phyloP scores from a whole-genome alignment of 2,113 vertebrate species.

The Eulemur rufifrons region DNA sequence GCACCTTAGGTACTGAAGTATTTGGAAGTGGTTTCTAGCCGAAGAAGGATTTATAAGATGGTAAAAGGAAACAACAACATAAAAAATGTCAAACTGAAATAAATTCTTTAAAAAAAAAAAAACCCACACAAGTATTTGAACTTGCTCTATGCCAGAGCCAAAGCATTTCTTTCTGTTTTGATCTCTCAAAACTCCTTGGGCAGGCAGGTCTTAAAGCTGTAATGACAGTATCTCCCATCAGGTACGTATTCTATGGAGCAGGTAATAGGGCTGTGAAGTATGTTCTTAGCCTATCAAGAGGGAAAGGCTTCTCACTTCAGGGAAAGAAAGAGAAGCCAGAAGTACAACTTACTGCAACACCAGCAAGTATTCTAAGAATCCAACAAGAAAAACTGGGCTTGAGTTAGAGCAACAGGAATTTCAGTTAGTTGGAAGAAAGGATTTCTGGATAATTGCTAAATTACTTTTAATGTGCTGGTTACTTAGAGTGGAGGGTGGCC shows the following conservation, averaged over 20 bases:
- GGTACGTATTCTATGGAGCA: neutral
- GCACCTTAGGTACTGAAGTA: neutral
- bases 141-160: neutral
- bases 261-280: neutral
- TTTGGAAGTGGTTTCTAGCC: conserved; percentile 49
- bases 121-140: neutral
- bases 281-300: neutral
- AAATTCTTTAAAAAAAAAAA: conserved; percentile 58
- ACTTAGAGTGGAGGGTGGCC: neutral
- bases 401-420: neutral
- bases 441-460: neutral
- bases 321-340: neutral
- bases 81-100: conserved; percentile 68
- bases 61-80: conserved; percentile 48
- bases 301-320: neutral
- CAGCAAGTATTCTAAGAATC: neutral
- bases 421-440: neutral
- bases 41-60: conserved; percentile 64
- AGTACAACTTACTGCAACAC: neutral
- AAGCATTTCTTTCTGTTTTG: conserved; percentile 45
- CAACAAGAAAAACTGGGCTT: neutral
- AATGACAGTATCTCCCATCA: neutral
- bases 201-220: conserved; percentile 15
- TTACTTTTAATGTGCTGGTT: neutral
- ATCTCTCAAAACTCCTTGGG: neutral